Base-by-base conservation (phyloP, 2,888 invertebrate species). In the Scrobipalpa atriplicella region DNA sequence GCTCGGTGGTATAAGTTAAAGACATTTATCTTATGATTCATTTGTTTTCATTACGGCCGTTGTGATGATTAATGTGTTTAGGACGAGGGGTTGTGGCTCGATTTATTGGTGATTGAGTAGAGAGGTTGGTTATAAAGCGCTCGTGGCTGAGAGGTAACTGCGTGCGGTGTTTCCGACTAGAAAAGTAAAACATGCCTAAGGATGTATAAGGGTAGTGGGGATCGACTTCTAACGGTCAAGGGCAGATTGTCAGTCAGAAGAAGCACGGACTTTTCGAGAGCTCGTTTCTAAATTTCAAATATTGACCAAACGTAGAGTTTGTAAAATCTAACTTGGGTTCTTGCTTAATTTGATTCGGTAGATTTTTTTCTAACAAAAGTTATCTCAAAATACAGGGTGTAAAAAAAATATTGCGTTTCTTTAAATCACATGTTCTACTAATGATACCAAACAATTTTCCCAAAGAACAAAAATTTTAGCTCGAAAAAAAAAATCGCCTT, bases 21-120 rank as follows among this genome's bases (percentile, higher is more conserved):
- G 74, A 71, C 75, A 81, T 84, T 82, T 82, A 85, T 85, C 82
- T 81, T 77, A 73, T 77, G 77, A 79, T 82, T 78, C 78, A 81
- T 84, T 82, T 81, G 79, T 85, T 81, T 79, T 78, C 75, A 83
- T 84, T 83, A 81, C 73, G 71, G 70, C 72, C 73, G 71, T 77
- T 75, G 69, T 70, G 75, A 75, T 82, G 80, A 83, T 83, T 77
- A 79, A 81, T 83, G 79, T 73, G 75, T 68, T 74, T 71, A 69
- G 52, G 29, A 21, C 51, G 51, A 13, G 38, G 69, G 66, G 72
- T 39, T 68, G 65, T 65, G 66, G 68, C 71, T 73, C 72, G 71
- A 69, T 73, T 72, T 73, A 64, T 60, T 56, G 60, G 16, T 63
- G 52, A 54, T 56, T 38, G 38, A 58, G 29, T 36, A n/a, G 58